Base-by-base conservation (phyloP, 2,113 vertebrate species). In the Morone saxatilis region DNA sequence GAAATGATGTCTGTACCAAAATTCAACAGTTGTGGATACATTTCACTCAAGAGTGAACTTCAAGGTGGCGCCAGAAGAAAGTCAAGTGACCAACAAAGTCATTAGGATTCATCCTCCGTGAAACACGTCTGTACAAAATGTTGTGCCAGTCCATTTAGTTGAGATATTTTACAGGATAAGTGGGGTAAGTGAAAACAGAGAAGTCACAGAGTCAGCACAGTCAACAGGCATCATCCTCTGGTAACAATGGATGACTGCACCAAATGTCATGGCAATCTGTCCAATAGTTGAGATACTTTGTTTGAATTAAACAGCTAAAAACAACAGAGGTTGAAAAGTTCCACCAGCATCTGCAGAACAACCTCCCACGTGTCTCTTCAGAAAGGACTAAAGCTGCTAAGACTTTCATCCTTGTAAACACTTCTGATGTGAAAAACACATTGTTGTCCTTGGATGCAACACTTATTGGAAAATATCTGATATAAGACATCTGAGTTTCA, bases 391-490 rank as follows among this genome's bases (percentile, higher is more conserved):
- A 63, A 47, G 41, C 45, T 47, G 54, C 19, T 2, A 7, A 11
- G 12, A 41, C 59, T 75, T 74, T 74, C 41, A 73, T 41, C 13
- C 62, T 50, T 66, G 16, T 36, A 69, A 75, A 67, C 50, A 61
- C 36, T 31, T 41, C 50, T 67, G 54, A 57, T 65, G 67, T 50
- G 50, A 50, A 65, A 76, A 50, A 40, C 57, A 47, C 20, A 16
- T 45, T 40, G 47, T 4, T 48, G 56, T 56, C 40, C 10, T 70
- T 70, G 72, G 40, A 60, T 62, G 22, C 25, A 20, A 72, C 22
- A 38, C 48, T 5, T 65, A n/a, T 25, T 78, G 31, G 6, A 65
- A 40, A 57, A 80, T 50, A 48, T 65, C 69, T 56, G 17, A 82
- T 62, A 16, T 4, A 19, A 41, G 7, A 50, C 56, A 65, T 6